These are phyloP conservation scores for Cephalopterus ornatus DNA, from an alignment of 2,113 vertebrate species.

Conservation along the genomic window DNA sequence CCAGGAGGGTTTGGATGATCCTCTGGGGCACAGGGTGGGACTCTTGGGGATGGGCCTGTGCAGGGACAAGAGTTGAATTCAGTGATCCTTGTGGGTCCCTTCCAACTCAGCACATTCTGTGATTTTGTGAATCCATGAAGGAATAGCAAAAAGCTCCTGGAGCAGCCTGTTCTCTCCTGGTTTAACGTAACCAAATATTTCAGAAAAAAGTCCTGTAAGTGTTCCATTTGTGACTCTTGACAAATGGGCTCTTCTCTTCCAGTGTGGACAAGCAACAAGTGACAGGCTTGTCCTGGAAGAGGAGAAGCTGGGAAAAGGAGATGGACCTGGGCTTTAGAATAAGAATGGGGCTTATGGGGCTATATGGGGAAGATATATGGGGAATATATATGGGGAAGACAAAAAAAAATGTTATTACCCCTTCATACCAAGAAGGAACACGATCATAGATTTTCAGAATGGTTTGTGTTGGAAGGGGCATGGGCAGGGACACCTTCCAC, in stretches of 20 bases:
- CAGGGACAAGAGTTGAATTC: neutral
- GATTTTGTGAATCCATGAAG: neutral
- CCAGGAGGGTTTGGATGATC: neutral
- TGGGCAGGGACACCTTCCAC: neutral
- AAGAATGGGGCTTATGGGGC: neutral
- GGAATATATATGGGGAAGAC: too few species aligned
- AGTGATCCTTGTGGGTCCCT: neutral
- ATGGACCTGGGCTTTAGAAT: neutral
- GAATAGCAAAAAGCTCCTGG: neutral
- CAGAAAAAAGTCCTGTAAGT: neutral
- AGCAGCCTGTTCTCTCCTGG: neutral
- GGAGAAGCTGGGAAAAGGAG: neutral
- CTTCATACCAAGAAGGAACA: neutral
- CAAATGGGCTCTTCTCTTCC: neutral
- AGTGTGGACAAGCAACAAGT: accelerated
- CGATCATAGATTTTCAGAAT: neutral
- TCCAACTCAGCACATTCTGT: neutral
- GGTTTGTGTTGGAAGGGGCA: neutral
- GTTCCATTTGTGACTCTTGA: neutral
- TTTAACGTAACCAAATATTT: accelerated
- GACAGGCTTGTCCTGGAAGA: neutral
- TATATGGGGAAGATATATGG: too few species aligned
- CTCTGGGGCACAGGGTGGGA: neutral
- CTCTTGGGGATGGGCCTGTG: neutral
- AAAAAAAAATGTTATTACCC: neutral